Percentiles rank a stretch among this genome's conserved stretches.
phyloP scores from a whole-genome alignment of 2,113 vertebrate genomes.

The Pithys albifrons region DNA sequence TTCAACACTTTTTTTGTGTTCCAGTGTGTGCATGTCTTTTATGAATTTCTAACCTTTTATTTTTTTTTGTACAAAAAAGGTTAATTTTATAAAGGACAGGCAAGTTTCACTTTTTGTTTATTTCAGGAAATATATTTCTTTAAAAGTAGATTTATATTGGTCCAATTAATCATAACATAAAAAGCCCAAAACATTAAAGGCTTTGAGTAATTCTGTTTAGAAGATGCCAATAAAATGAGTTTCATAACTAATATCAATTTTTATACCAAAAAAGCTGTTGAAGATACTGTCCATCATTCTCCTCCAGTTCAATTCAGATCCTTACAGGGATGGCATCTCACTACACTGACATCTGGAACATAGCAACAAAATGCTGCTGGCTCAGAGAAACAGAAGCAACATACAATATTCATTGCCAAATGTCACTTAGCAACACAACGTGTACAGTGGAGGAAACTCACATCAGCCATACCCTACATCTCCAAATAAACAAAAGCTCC shows the following conservation, averaged over 20 bases:
- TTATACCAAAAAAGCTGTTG: constrained; percentile 29
- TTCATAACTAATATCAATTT: constrained; percentile 21
- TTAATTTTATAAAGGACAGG: neutral
- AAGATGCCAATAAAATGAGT: neutral
- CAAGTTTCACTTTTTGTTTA: neutral
- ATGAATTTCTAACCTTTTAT: neutral
- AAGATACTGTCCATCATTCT: constrained; percentile 23
- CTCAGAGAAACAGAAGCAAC: constrained; percentile 44
- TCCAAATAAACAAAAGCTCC: constrained; percentile 25
- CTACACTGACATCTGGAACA: constrained; percentile 63
- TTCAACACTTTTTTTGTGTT: neutral
- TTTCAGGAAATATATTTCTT: neutral
- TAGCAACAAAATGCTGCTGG: constrained; percentile 58
- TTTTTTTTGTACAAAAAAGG: neutral
- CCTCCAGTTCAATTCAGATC: constrained; percentile 20
- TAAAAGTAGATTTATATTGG: constrained; percentile 14
- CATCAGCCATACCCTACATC: neutral
- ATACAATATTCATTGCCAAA: constrained; percentile 48
- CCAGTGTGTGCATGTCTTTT: neutral
- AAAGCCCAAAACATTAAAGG: neutral
- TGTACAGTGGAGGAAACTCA: constrained; percentile 25
- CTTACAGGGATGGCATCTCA: constrained; percentile 46
- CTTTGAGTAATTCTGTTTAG: neutral
- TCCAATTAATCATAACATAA: neutral
- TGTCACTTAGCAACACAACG: constrained; percentile 60